Percentiles rank a stretch among this genome's conserved stretches.
These are phyloP conservation scores for Dinocampus coccinellae DNA, from an alignment of 2,888 invertebrate genomes.

Conservation along the genomic window DNA sequence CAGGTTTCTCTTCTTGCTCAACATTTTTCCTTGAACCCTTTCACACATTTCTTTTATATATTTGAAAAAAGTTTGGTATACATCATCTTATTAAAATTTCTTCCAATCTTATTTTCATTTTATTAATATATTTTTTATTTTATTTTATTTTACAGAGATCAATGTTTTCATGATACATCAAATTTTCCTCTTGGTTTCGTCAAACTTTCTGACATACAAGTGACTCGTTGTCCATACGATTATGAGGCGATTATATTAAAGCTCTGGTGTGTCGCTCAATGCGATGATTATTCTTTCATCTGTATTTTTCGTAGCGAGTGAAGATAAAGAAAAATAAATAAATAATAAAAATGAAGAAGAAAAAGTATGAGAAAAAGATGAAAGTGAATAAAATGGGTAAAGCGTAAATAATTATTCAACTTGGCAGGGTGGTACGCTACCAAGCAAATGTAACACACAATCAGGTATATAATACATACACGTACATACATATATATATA, in stretches of 20 bases:
- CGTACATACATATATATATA: not conserved
- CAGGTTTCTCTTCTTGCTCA: too few relatives aligned
- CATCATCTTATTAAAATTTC: not conserved
- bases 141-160: not conserved
- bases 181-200: constrained; percentile 3
- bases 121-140: too few relatives aligned
- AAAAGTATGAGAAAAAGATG: too few relatives aligned
- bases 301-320: not conserved
- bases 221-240: not conserved
- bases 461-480: not conserved
- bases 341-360: not conserved
- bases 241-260: not conserved
- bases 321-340: not conserved
- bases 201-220: not conserved
- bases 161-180: constrained; percentile 1
- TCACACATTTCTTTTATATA: too few relatives aligned
- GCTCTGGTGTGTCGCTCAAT: not conserved
- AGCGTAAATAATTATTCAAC: not conserved
- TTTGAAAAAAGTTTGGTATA: too few relatives aligned
- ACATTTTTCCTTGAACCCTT: too few relatives aligned
- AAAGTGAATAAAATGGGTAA: not conserved
- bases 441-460: not conserved
- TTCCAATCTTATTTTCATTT: too few relatives aligned
- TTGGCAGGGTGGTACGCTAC: not conserved
- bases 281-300: not conserved